Evolutionary conservation across 2,888 invertebrate species (phyloP).

Genomic region (Standfussiana lucernea): DNA sequence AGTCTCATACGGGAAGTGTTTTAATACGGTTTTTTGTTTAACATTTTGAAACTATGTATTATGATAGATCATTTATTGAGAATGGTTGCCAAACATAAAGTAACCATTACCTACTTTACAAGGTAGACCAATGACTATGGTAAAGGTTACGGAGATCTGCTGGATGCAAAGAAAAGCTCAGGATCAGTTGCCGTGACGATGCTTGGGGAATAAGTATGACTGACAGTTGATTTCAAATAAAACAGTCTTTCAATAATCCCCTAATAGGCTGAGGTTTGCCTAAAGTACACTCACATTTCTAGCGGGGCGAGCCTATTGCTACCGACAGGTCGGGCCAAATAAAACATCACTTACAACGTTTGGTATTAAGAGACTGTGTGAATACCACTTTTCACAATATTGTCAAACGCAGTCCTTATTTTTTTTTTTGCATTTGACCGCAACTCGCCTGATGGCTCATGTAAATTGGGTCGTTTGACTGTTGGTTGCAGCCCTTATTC

Average conservation of each 20-base stretch:
- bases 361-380: not conserved
- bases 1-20: not conserved
- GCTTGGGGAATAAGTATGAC: not conserved
- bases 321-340: not conserved
- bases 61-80: not conserved
- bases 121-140: no score
- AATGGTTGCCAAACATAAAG: not conserved
- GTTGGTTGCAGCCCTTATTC: no score
- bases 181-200: no score
- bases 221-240: not conserved
- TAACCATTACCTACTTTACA: not conserved
- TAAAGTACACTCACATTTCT: no score
- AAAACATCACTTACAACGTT: conserved; percentile 6
- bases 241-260: not conserved
- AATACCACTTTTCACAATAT: conserved; percentile 9
- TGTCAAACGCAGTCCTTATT: not conserved
- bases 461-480: no score
- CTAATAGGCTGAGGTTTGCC: not conserved
- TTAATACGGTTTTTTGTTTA: not conserved
- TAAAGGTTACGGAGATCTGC: no score
- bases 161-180: no score
- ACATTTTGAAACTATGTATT: not conserved
- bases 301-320: no score
- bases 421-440: no score
- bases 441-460: no score